phyloP scores from a whole-genome alignment of 2,797 vertebrate species.

The Eupleurogrammus muticus region DNA sequence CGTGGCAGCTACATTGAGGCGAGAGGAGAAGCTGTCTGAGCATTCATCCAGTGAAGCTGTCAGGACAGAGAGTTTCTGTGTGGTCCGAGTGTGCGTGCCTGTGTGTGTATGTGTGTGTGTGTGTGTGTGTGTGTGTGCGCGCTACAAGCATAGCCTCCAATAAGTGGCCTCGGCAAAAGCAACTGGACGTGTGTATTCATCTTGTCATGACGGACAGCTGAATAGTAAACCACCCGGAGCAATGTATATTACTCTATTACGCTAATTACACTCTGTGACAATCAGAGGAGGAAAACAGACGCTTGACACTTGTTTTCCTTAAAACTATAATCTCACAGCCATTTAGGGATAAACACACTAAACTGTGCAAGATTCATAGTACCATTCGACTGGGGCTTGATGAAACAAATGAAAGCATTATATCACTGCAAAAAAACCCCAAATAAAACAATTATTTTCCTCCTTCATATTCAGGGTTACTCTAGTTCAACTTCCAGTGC shows the following conservation, averaged over 20 bases:
- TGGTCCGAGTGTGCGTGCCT: slow-evolving; percentile 25
- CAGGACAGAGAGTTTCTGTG: slow-evolving; percentile 35
- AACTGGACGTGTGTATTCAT: slow-evolving; percentile 21
- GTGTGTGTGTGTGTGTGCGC: slow-evolving; percentile 7
- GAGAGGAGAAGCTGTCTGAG: slow-evolving; percentile 21
- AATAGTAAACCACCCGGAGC: not conserved
- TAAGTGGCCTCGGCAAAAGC: slow-evolving; percentile 6
- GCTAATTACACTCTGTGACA: not conserved
- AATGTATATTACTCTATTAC: not conserved
- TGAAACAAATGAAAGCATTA: not conserved
- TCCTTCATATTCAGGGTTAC: not conserved
- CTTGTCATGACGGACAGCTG: not conserved
- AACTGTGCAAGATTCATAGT: not conserved
- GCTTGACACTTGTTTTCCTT: not conserved
- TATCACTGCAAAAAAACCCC: not conserved
- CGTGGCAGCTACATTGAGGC: slow-evolving; percentile 19
- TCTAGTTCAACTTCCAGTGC: not conserved
- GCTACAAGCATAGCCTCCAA: slow-evolving; percentile 15
- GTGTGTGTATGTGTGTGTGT: slow-evolving; percentile 6
- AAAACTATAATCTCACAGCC: not conserved
- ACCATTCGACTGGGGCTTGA: not conserved
- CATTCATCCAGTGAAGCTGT: slow-evolving; percentile 24
- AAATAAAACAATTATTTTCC: not conserved
- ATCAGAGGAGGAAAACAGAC: slow-evolving; percentile 12
- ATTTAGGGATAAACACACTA: not conserved